Base-by-base conservation (phyloP, 92 coral and sea anemone genomes). In the Montipora capitata region DNA sequence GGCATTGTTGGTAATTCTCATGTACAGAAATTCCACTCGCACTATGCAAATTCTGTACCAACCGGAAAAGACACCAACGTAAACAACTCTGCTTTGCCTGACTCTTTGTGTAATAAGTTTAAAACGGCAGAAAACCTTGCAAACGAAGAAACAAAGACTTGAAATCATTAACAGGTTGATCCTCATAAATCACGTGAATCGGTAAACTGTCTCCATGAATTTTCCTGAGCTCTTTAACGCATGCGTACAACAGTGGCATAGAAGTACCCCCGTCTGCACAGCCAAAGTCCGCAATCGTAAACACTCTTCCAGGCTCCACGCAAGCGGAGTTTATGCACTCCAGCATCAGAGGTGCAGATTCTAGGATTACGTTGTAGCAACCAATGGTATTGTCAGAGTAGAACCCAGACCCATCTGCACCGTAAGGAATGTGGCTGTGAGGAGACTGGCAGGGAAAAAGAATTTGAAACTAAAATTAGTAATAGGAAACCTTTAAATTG, bases 121-220 rank as follows among this genome's bases (percentile, higher is more conserved):
- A 14, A 27, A 54, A 7, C 3, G 9, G 62, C 17, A 44, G 61
- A 44, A 8, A 3, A 94, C 98, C 98, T 74, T 94, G 95, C 73
- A 94, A 75, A n/a, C 98, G 92, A 88, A 92, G 80, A 73, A 92
- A 94, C 68, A 94, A 59, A 3, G 98, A 86, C 72, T 94, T 94
- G 83, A 94, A 94, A 84, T 94, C 98, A 86, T 94, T 94, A 13
- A 92, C 91, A n/a, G 98, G 98, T 66, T 94, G 98, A 78, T 94
- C 98, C 58, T 94, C 98, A 70, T 94, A 94, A 66, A 92, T 62
- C 41, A 94, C 89, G 35, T 82, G 93, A 79, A 94, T 86, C 52
- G 98, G 86, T 42, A 92, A 78, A 15, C 83, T 87, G 10, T 87
- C 76, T 39, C 95, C 98, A 76, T 92, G 82, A 73, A 70, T 92